A percentile compares a stretch with the other conserved stretches of the same genome.
These are phyloP conservation scores for Lamprologus callipterus DNA, from an alignment of 2,113 vertebrate species.

Conservation along the genomic window DNA sequence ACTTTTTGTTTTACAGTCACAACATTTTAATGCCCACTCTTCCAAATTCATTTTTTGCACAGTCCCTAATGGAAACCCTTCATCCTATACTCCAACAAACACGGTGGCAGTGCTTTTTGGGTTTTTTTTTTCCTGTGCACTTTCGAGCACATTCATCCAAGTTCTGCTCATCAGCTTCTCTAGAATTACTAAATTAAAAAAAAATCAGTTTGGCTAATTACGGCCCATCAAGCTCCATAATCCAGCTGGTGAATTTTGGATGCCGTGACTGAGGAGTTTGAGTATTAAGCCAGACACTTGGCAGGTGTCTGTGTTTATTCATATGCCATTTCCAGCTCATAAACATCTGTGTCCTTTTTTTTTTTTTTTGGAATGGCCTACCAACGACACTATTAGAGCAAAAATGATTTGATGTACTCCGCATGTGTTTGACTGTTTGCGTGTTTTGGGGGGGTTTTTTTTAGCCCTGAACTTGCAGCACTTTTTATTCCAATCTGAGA, in stretches of 20 bases:
- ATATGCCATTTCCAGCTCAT: not conserved
- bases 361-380: not conserved
- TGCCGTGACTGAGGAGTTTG: not conserved
- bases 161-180: not conserved
- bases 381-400: not conserved
- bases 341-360: not conserved
- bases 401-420: not conserved
- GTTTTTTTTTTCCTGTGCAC: rapidly evolving
- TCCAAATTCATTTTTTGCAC: not conserved
- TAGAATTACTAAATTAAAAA: slow-evolving; percentile 15
- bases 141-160: not conserved
- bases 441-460: not conserved
- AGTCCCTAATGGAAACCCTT: not conserved
- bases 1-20: not conserved
- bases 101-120: not conserved
- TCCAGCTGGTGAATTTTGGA: slow-evolving; percentile 28
- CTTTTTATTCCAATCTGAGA: not conserved
- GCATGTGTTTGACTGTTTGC: not conserved
- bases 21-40: not conserved
- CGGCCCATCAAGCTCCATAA: not conserved
- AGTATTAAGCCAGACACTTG: not conserved
- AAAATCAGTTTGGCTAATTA: slow-evolving; percentile 18
- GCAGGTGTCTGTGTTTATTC: slow-evolving; percentile 1
- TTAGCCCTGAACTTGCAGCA: not conserved
- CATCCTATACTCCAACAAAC: not conserved